Evolutionary conservation across 2,888 invertebrate species (phyloP), one percentile per base, ranked within the genome.

Genomic region (Bruchidius siliquastri): DNA sequence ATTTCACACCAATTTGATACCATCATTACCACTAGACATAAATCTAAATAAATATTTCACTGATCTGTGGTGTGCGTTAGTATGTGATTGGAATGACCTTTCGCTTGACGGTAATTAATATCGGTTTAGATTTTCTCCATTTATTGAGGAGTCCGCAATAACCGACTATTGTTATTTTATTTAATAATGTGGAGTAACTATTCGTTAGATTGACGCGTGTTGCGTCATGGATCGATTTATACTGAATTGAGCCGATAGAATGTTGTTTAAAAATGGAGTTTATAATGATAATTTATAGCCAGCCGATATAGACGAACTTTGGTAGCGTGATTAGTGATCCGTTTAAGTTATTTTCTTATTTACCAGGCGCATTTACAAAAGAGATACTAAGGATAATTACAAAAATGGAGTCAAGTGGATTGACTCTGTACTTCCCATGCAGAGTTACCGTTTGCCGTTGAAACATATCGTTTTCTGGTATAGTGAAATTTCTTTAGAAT

Each of bases 131-230:
- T 68, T 68, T 68, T 21, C 22, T 21, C 22, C 22, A 21, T 68
- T 68, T 68, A 68, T 68, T 68, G 68, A 68, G 68, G 22, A 68
- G 68, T 49, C 49, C 10, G 49, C 49, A 49, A 49, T 22, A 68
- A 68, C 21, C 8, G 22, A 10, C 68, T 22, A 68, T 68, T 68
- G 68, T 68, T 68, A 68, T 68, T 21, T 68, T 49, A 49, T 68
- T 68, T 68, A 68, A 68, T 68, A 68, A 68, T 68, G 22, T 68
- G 22, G 68, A 68, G 22, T 68, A 68, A 49, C 18, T 13, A 13
- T 49, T 49, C 49, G 49, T 49, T 49, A 49, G 49, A 49, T 49
- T 49, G 49, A 49, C 49, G 49, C 49, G 18, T 13, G 49, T 49
- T 49, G 49, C 49, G 49, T 49, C 49, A 49, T 13, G 18, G 49